Conservation (phyloP, 2,888 invertebrate genomes). For the Hipparchia semele region DNA sequence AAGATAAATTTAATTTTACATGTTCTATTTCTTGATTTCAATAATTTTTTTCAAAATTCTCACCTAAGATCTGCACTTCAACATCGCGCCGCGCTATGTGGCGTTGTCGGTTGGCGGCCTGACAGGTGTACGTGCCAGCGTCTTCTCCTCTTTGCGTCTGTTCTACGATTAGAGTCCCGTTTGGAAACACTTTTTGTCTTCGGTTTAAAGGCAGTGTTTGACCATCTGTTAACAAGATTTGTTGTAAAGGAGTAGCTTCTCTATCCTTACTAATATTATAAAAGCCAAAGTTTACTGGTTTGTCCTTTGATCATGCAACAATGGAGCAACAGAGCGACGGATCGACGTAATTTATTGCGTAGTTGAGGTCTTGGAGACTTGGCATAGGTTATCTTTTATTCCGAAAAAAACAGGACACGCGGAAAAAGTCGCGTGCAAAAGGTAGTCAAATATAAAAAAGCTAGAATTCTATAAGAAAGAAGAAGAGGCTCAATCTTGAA, state of each 20-base stretch:
- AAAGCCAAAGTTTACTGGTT: too few species aligned
- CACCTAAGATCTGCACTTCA: constrained; percentile 89
- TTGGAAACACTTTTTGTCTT: constrained; percentile 92
- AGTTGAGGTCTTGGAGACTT: too few species aligned
- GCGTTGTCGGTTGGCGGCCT: constrained; percentile 92
- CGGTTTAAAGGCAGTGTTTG: constrained; percentile 93
- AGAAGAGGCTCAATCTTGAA: background rate
- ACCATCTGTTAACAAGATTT: constrained; percentile 83
- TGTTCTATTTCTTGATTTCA: background rate
- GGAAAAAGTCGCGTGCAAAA: too few species aligned
- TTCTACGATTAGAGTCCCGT: constrained; percentile 93
- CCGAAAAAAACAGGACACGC: too few species aligned
- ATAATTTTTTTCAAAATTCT: background rate
- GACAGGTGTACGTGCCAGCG: constrained; percentile 95
- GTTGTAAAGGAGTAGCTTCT: background rate
- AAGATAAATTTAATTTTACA: background rate
- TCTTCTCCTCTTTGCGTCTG: constrained; percentile 93
- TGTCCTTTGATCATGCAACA: too few species aligned
- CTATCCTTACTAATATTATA: too few species aligned
- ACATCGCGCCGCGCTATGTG: constrained; percentile 90
- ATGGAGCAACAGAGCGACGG: too few species aligned
- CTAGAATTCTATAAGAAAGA: background rate
- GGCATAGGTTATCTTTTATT: too few species aligned
- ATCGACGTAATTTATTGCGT: too few species aligned
- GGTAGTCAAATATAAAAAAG: background rate